A percentile compares a stretch with the other conserved stretches of the same genome.
Conservation (phyloP, 2,113 vertebrate species). For the Enhydra lutris region DNA sequence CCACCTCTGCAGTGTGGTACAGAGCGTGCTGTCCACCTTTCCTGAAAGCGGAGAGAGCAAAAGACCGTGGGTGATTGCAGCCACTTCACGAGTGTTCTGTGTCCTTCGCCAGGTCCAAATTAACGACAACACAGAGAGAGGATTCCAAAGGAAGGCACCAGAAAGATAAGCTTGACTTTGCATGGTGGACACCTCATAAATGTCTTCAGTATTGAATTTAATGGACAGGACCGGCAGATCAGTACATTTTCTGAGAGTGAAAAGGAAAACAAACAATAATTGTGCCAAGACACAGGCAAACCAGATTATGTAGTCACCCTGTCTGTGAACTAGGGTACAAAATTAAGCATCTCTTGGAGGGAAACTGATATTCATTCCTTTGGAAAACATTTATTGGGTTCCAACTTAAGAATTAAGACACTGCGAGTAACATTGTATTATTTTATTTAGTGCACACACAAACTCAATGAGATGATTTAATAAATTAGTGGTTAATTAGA, state of each 20-base stretch:
- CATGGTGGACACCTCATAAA: neutral
- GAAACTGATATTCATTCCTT: neutral
- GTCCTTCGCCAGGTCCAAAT: neutral
- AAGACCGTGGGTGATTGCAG: neutral
- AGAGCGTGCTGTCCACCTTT: neutral
- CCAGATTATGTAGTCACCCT: neutral
- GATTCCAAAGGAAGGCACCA: neutral
- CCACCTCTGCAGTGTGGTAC: neutral
- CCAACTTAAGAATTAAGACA: neutral
- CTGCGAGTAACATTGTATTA: neutral
- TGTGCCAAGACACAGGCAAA: neutral
- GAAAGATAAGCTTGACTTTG: neutral
- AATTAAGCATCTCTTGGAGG: neutral
- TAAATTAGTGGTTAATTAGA: neutral
- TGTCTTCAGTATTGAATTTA: neutral
- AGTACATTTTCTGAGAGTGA: neutral
- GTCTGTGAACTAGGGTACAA: neutral
- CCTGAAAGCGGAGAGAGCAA: neutral
- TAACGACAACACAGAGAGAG: neutral
- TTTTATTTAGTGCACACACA: neutral
- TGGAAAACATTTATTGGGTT: neutral
- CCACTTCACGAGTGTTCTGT: neutral
- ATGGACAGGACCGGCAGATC: neutral
- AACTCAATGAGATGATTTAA: neutral
- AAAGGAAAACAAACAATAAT: slow-evolving; percentile 18